Conservation (phyloP, 2,113 vertebrate genomes). For the Hipposideros armiger region DNA sequence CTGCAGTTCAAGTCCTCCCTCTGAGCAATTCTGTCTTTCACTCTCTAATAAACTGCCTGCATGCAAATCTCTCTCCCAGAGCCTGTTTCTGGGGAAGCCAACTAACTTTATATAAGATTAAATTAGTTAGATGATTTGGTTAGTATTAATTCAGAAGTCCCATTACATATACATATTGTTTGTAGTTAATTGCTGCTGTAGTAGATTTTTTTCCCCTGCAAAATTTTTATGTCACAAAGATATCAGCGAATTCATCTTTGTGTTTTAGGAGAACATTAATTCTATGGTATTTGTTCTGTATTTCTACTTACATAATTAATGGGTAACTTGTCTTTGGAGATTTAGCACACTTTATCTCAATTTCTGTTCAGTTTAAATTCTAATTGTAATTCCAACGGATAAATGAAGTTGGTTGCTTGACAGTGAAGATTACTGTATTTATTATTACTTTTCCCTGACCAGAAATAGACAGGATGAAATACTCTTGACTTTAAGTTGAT, state of each 20-base stretch:
- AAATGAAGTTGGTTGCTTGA: neutral
- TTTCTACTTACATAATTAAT: constrained; percentile 38
- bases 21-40: neutral
- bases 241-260: neutral
- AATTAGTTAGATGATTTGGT: constrained; percentile 22
- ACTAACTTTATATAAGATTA: constrained; percentile 32
- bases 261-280: neutral
- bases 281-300: constrained; percentile 32
- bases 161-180: neutral
- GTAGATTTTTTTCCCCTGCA: neutral
- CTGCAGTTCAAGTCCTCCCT: fast-evolving
- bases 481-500: neutral
- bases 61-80: neutral
- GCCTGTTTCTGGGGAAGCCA: neutral
- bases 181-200: neutral
- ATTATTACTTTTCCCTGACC: neutral
- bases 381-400: neutral
- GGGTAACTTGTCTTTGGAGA: neutral
- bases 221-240: constrained; percentile 18
- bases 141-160: constrained; percentile 26
- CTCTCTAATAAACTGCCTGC: neutral
- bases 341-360: neutral
- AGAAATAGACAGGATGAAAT: neutral
- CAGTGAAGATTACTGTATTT: neutral
- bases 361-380: constrained; percentile 31